Conservation (phyloP, 2,888 invertebrate species). For the Eutolmus rufibarbis region DNA sequence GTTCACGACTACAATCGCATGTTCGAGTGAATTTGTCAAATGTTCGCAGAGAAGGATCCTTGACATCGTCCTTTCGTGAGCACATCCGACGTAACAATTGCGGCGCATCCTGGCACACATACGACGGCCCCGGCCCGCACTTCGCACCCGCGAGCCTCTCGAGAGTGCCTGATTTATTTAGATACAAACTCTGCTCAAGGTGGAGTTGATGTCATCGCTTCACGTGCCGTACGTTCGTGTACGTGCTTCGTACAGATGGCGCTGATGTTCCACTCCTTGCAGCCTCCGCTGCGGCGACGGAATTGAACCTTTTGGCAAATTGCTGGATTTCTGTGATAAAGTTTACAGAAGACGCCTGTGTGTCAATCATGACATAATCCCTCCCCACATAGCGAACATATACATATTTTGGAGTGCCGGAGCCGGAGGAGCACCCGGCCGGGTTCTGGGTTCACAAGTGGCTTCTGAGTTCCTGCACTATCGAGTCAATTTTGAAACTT, state of each 20-base stretch:
- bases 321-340: constrained; percentile 8
- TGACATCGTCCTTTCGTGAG: neutral
- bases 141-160: neutral
- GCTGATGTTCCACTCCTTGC: neutral
- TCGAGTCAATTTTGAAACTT: neutral
- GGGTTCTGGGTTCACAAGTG: neutral
- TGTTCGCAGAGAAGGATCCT: neutral
- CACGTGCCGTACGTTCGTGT: neutral
- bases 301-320: neutral
- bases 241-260: neutral
- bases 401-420: neutral
- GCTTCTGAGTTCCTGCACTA: neutral
- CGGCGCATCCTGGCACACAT: neutral
- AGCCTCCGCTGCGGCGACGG: neutral
- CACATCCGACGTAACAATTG: constrained; percentile 12
- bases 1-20: constrained; percentile 20
- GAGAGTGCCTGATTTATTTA: neutral
- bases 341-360: neutral
- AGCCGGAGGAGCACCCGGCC: neutral
- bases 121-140: neutral
- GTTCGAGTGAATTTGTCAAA: constrained; percentile 14
- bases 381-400: neutral
- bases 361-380: constrained; percentile 3
- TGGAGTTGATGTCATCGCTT: neutral
- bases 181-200: neutral